These are phyloP conservation scores for Drosophila quadrilineata DNA, from an alignment of 1,140 invertebrate species.

Conservation along the genomic window DNA sequence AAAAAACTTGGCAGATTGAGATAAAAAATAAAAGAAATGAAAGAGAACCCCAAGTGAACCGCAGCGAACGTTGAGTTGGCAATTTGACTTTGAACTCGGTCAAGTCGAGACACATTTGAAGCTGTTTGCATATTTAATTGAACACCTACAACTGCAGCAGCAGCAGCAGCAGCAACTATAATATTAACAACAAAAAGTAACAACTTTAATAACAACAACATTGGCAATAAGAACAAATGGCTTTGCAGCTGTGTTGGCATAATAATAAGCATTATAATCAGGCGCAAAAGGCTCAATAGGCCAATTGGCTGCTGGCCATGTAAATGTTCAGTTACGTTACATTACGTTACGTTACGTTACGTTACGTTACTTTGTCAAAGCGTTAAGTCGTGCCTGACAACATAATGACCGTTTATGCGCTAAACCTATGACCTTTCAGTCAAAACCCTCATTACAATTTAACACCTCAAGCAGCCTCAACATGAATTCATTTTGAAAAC, in stretches of 20 bases:
- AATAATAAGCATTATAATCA: conserved; percentile 76
- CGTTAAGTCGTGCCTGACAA: conserved; percentile 66
- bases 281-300: conserved; percentile 73
- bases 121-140: conserved; percentile 79
- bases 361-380: conserved; percentile 58
- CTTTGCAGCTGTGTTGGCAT: conserved; percentile 65
- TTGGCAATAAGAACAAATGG: conserved; percentile 41
- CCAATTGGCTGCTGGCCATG: conserved; percentile 62
- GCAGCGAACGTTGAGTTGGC: conserved; percentile 53
- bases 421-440: conserved; percentile 35
- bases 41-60: too few species aligned
- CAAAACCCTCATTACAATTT: conserved; percentile 33
- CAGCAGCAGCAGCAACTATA: conserved; percentile 18
- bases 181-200: conserved; percentile 11
- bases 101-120: conserved; percentile 79
- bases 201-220: conserved; percentile 3
- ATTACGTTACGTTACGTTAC: too few species aligned
- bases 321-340: conserved; percentile 56
- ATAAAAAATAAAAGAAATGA: conserved; percentile 51
- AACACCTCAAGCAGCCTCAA: too few species aligned
- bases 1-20: conserved; percentile 34
- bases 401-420: conserved; percentile 65
- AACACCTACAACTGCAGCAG: conserved; percentile 60
- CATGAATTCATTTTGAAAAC: too few species aligned
- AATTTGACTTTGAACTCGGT: conserved; percentile 78